Evolutionary conservation across 2,113 vertebrate species (phyloP), one percentile per base, ranked within the genome.

Genomic region (Gracilinanus agilis): DNA sequence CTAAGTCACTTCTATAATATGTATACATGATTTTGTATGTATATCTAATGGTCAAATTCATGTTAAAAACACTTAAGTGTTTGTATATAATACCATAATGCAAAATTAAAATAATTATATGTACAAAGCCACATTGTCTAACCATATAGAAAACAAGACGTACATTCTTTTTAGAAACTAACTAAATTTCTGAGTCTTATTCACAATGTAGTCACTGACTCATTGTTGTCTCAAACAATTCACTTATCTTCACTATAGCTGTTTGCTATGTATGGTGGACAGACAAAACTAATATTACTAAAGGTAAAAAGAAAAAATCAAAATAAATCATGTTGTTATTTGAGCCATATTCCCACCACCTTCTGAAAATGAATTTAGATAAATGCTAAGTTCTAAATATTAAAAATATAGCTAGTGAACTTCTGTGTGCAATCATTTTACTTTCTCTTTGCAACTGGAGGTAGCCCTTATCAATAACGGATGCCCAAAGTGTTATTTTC

Each of bases 381-480:
- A 40, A 83, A 83, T 4, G 21, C n/a, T 40, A 40, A 83, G 2
- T 90, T 93, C 55, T 89, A 16, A 90, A n/a, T n/a, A 83, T 83
- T 40, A 96, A 54, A 95, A 95, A 91, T 91, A 55, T 93, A 55
- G 23, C 55, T 55, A 96, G 89, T 92, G 93, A 54, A 92, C 90
- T 34, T 29, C 75, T 40, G 1, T n/a, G 95, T 21, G 2, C 23
- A 40, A 58, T 92, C 49, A 95, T 40, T 83, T 40, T 40, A 27
- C 0, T n/a, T 90, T 97, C 92, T 90, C 55, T 75, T 92, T 27
- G 53, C 89, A 95, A 96, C 92, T 44, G 25, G 54, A 61, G 29
- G 27, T 67, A 67, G 29, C 10, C 19, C n/a, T 40, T 83, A 83
- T n/a, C 16, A 83, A 83, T 40, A 83, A 56, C 34, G 0, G 19